Percentiles rank a stretch among this genome's conserved stretches.
These are phyloP conservation scores for Xiphorhynchus elegans DNA, from an alignment of 2,113 vertebrate species.

Conservation along the genomic window DNA sequence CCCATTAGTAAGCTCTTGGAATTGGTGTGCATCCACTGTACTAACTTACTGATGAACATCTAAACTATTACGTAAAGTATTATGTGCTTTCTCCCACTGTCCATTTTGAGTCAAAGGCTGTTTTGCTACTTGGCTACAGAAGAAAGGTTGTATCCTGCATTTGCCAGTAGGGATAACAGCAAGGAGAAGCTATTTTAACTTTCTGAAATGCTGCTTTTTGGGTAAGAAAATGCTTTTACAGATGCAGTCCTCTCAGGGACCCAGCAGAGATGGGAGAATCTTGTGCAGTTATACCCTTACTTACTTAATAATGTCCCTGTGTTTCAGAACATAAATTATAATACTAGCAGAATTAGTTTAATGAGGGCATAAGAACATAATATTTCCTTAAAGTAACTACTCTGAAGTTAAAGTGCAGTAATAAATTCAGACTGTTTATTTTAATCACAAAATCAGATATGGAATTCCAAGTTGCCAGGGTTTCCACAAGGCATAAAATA, in stretches of 20 bases:
- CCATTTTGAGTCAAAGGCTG: neutral
- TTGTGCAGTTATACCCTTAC: neutral
- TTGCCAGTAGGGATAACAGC: neutral
- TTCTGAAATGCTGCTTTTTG: neutral
- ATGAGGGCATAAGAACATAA: conserved; percentile 19
- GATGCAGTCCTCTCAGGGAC: neutral
- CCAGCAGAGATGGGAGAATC: neutral
- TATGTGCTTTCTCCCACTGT: neutral
- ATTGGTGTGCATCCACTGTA: neutral
- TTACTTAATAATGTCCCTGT: neutral
- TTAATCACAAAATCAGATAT: conserved; percentile 15
- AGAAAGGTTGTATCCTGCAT: neutral
- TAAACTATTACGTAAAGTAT: neutral
- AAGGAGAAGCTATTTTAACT: neutral
- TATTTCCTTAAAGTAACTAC: conserved; percentile 17
- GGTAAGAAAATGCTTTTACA: neutral
- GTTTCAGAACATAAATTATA: conserved; percentile 17
- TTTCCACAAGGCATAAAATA: conserved; percentile 13
- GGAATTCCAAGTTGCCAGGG: conserved; percentile 1
- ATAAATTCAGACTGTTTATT: conserved; percentile 34
- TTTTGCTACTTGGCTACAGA: neutral
- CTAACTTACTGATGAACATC: neutral
- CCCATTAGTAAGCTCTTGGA: neutral
- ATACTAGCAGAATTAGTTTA: conserved; percentile 10
- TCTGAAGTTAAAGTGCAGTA: neutral